A percentile compares a stretch with the other conserved stretches of the same genome.
phyloP scores from a whole-genome alignment of 2,888 invertebrate species.

The Ophraella communa region DNA sequence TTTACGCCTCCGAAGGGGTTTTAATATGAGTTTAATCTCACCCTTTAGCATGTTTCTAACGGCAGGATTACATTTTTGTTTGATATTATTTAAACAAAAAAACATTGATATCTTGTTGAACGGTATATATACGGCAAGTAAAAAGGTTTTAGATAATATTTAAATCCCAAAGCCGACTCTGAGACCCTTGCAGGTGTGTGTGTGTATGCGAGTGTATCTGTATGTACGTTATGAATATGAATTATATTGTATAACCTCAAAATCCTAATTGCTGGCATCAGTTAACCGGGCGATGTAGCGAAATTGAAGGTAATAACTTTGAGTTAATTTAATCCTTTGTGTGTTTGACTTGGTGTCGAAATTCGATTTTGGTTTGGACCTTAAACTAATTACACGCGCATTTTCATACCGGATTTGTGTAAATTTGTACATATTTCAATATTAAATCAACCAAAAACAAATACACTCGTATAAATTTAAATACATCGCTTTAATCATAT shows the following conservation, averaged over 20 bases:
- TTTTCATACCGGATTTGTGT: neutral
- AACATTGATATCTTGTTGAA: too few relatives aligned
- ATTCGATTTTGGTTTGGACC: conserved; percentile 27
- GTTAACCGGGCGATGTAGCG: conserved; percentile 11
- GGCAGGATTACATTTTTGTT: too few relatives aligned
- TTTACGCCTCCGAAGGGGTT: too few relatives aligned
- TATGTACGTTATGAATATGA: neutral
- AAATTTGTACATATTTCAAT: neutral
- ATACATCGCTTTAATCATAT: too few relatives aligned
- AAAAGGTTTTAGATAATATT: too few relatives aligned
- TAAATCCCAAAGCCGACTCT: neutral
- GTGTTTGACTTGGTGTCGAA: conserved; percentile 25
- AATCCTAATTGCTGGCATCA: conserved; percentile 15
- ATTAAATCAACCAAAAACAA: too few relatives aligned
- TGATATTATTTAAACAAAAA: too few relatives aligned
- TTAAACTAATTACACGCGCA: conserved; percentile 18
- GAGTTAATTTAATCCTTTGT: conserved; percentile 29
- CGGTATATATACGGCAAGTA: too few relatives aligned
- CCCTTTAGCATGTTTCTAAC: too few relatives aligned
- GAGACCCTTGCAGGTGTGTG: neutral
- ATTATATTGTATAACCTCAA: conserved; percentile 7
- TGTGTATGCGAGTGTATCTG: too few relatives aligned
- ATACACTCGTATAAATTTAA: too few relatives aligned
- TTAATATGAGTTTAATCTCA: too few relatives aligned
- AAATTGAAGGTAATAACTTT: conserved; percentile 23